Evolutionary conservation across 2,888 invertebrate genomes (phyloP), one percentile per base, ranked within the genome.

Genomic region (Ophioninae sp.): DNA sequence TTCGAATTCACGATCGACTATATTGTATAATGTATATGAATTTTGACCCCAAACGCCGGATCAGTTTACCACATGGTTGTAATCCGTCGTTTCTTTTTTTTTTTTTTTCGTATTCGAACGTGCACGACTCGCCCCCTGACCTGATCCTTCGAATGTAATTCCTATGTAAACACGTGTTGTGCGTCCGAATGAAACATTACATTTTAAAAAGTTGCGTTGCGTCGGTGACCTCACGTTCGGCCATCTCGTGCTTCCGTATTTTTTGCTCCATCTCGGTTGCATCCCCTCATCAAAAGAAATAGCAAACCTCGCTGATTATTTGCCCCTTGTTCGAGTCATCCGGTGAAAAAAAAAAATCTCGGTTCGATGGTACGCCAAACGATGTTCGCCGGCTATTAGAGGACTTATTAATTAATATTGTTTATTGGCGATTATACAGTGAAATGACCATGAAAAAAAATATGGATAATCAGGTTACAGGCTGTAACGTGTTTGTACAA

Each of bases 1-100:
- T 72, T 63, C 72, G 81, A 78, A 71, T 81, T 30, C 64, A 71
- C 73, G 51, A 81, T 82, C 67, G 79, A 74, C 79, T 79, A 77
- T 84, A 86, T 79, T 87, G 87, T 87, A 86, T 85, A 83, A 88
- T 88, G 87, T 86, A 85, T 85, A 85, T 86, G 85, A 86, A 87
- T 85, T 81, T 44, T 79, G 82, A 75, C 72, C 64, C 59, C 23
- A 75, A 63, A 72, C 56, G 73, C 59, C 73, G 77, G 23, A 30
- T 69, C 78, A 41, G 51, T 71, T 64, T 44, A 61, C 64, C 64
- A 51, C 59, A 44, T 41, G 20, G 39, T 20, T 41, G 39, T 41
- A 64, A 72, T 64, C 63, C 64, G 56, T 61, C 37, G 39, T 63
- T 63, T 64, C 30, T n/a, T 76, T 71, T 56, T 67, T 72, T 65